Evolutionary conservation across 2,113 vertebrate species (phyloP).

Genomic region (Tauraco erythrolophus): DNA sequence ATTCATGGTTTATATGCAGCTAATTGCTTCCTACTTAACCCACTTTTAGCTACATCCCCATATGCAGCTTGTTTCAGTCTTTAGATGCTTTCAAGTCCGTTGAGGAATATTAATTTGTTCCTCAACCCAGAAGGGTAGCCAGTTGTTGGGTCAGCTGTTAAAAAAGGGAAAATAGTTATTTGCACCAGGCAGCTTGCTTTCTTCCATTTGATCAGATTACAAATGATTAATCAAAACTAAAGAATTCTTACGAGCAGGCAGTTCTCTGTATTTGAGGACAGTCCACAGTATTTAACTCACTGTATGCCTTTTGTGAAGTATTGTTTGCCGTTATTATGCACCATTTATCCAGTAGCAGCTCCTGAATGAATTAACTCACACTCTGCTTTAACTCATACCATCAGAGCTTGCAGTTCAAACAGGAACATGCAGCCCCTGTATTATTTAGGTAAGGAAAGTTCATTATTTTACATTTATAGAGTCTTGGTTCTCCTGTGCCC

Average conservation of each 20-base stretch:
- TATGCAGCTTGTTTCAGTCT: neutral
- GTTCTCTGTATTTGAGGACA: neutral
- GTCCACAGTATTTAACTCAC: neutral
- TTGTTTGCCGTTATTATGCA: neutral
- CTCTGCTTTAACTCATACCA: neutral
- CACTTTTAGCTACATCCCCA: neutral
- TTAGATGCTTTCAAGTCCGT: neutral
- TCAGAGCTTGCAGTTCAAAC: neutral
- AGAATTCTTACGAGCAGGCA: neutral
- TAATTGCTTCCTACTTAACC: conserved; percentile 40
- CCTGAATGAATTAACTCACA: neutral
- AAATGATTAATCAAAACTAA: conserved; percentile 13
- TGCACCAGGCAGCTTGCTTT: neutral
- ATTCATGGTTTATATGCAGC: conserved; percentile 21
- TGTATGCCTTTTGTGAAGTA: neutral
- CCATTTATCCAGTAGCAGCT: neutral
- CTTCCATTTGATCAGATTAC: conserved; percentile 31
- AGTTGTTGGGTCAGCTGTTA: conserved; percentile 19
- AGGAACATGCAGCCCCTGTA: neutral
- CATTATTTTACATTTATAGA: neutral
- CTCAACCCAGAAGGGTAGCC: neutral
- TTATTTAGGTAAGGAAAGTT: neutral
- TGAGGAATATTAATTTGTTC: conserved; percentile 10
- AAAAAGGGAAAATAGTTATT: neutral
- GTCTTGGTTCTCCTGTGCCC: neutral